Percentiles rank a stretch among this genome's conserved stretches.
Conservation (phyloP, 2,113 vertebrate genomes). For the Tretioscincus oriximinensis region DNA sequence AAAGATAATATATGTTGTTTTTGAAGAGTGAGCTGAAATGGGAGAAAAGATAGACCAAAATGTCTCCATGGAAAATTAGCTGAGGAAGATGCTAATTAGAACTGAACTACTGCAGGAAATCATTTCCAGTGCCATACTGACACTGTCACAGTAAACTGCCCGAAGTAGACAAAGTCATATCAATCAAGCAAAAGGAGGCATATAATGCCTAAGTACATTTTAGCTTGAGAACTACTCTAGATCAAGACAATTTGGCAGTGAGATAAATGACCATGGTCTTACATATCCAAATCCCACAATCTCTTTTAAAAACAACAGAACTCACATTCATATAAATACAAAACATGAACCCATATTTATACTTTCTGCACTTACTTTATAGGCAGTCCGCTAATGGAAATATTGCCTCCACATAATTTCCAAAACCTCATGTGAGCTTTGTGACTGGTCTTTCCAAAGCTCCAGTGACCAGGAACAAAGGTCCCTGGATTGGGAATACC, state of each 20-base stretch:
- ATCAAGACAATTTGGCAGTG: not conserved
- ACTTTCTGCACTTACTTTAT: no score
- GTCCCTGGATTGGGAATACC: no score
- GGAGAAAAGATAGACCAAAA: not conserved
- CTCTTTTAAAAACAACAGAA: not conserved
- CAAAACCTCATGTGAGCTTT: no score
- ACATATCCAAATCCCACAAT: not conserved
- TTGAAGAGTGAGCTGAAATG: not conserved
- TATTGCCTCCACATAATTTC: no score
- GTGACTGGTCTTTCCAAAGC: no score
- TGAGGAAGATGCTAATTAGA: conserved; percentile 15
- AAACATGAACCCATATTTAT: not conserved
- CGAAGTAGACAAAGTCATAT: not conserved
- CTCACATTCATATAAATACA: not conserved
- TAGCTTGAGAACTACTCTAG: not conserved
- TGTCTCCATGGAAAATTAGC: not conserved
- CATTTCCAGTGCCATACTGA: not conserved
- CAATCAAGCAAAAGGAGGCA: not conserved
- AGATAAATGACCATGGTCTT: not conserved
- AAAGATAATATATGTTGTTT: not conserved
- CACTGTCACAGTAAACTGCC: not conserved
- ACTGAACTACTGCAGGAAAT: not conserved
- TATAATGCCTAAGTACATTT: not conserved
- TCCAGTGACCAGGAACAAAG: no score
- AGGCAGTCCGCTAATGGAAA: no score